Percentiles rank a stretch among this genome's conserved stretches.
phyloP scores from a whole-genome alignment of 2,113 vertebrate genomes.

The Chionis minor region DNA sequence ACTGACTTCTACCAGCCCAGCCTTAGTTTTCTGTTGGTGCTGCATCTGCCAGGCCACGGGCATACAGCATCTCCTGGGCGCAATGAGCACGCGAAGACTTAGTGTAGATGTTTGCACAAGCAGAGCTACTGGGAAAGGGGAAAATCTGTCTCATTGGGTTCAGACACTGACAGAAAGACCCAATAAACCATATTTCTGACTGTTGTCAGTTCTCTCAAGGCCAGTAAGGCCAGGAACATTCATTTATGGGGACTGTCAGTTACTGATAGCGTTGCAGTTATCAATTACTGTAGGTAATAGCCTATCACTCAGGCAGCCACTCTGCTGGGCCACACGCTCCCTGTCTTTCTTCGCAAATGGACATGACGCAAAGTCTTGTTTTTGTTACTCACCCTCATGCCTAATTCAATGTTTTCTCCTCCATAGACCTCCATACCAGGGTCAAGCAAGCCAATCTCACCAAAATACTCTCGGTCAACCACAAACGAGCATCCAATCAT shows the following conservation, averaged over 20 bases:
- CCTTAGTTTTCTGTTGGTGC: not conserved
- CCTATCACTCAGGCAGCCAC: not conserved
- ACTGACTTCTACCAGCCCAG: not conserved
- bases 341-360: not conserved
- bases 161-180: not conserved
- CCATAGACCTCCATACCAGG: conserved; percentile 99
- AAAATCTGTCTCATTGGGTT: not conserved
- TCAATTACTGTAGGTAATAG: not conserved
- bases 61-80: not conserved
- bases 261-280: not conserved
- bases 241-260: not conserved
- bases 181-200: conserved; percentile 4
- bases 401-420: conserved; percentile 96
- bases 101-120: not conserved
- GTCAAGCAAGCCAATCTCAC: conserved; percentile 94
- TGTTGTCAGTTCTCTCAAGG: not conserved
- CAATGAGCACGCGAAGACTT: not conserved
- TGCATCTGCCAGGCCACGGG: not conserved
- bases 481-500: conserved; percentile 99
- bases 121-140: not conserved
- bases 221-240: not conserved
- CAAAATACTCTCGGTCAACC: conserved; percentile 94
- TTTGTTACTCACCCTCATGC: conserved; percentile 89
- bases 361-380: not conserved
- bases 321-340: not conserved